These are phyloP conservation scores for Heterocephalus glaber DNA, from an alignment of 2,113 vertebrate species.

Conservation along the genomic window DNA sequence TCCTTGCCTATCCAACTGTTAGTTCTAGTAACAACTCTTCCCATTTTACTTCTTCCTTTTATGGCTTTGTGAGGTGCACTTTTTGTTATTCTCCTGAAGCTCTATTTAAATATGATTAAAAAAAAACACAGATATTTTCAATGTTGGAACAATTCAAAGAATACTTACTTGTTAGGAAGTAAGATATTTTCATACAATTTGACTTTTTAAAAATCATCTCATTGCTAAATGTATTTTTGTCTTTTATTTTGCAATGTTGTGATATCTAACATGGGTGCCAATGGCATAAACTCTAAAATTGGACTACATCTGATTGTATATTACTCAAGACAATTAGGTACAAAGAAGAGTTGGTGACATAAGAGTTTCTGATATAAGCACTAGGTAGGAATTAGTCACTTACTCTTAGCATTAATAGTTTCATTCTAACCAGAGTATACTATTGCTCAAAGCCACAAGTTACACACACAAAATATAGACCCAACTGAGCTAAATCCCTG, in stretches of 20 bases:
- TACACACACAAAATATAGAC: background rate
- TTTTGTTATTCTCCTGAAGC: slow-evolving; percentile 39
- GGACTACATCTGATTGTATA: background rate
- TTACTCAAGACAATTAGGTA: background rate
- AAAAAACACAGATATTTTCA: slow-evolving; percentile 51
- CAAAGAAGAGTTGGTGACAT: background rate
- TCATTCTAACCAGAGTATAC: background rate
- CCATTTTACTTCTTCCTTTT: slow-evolving; percentile 42
- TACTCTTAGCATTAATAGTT: background rate
- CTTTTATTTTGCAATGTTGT: background rate
- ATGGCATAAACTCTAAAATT: background rate
- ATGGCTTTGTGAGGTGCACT: background rate
- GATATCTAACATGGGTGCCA: background rate
- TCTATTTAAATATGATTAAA: slow-evolving; percentile 53
- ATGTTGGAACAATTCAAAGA: slow-evolving; percentile 22
- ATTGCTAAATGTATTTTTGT: no score
- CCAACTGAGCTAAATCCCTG: no score
- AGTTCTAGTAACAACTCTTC: slow-evolving; percentile 40
- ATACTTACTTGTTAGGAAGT: background rate
- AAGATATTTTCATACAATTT: slow-evolving; percentile 51
- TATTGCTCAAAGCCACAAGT: background rate
- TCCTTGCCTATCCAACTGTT: background rate
- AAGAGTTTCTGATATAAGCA: background rate
- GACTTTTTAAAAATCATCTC: background rate
- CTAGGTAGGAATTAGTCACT: background rate